A percentile compares a stretch with the other conserved stretches of the same genome.
phyloP scores from a whole-genome alignment of 1,140 invertebrate genomes.

The Heterodera schachtii region DNA sequence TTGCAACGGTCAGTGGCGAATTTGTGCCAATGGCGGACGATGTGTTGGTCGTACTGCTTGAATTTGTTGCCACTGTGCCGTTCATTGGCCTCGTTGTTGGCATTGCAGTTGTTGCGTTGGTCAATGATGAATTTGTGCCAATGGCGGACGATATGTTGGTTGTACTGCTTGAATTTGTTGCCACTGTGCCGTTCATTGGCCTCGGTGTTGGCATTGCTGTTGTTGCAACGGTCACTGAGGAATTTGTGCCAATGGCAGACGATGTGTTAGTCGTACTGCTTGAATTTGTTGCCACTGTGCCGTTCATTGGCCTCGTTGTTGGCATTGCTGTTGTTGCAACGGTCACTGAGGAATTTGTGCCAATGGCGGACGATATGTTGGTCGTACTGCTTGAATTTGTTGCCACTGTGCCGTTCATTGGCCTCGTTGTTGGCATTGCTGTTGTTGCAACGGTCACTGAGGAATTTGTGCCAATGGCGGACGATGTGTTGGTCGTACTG shows the following conservation, averaged over 20 bases:
- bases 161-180: conserved; percentile 7
- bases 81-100: too few relatives aligned
- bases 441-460: neutral
- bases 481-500: neutral
- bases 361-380: neutral
- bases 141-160: neutral
- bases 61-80: too few relatives aligned
- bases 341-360: neutral
- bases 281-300: neutral
- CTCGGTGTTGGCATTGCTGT: neutral
- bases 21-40: too few relatives aligned
- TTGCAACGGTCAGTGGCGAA: too few relatives aligned
- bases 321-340: neutral
- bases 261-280: neutral
- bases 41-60: too few relatives aligned
- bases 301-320: neutral
- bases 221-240: neutral
- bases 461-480: neutral
- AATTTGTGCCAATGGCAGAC: neutral
- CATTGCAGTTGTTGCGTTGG: too few relatives aligned
- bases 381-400: too few relatives aligned
- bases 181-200: neutral
- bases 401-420: neutral
- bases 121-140: too few relatives aligned
- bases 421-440: neutral